Conservation (phyloP, 2,888 invertebrate species). For the Digitonthophagus gazella region DNA sequence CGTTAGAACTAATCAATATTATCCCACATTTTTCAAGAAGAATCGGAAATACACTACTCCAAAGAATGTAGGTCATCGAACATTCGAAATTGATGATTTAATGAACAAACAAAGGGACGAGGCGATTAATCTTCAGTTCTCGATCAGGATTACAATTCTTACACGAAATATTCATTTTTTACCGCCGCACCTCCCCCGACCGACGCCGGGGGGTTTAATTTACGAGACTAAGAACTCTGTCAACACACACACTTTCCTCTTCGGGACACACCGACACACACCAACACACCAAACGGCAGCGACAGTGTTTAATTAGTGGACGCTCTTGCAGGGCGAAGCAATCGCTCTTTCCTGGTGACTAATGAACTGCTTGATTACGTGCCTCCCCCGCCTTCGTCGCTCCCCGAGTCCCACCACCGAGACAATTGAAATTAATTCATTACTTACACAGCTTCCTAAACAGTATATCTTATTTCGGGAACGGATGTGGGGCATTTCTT, state of each 20-base stretch:
- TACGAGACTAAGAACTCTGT: constrained; percentile 27
- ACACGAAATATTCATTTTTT: constrained; percentile 22
- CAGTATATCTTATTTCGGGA: constrained; percentile 25
- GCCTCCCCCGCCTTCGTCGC: constrained; percentile 32
- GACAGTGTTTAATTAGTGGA: constrained; percentile 51
- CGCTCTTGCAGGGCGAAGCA: constrained; percentile 45
- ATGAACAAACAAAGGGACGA: background rate
- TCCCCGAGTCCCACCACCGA: constrained; percentile 30
- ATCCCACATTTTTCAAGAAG: too few species aligned
- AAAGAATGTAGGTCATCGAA: background rate
- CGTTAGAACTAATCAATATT: too few species aligned
- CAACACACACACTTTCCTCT: constrained; percentile 23
- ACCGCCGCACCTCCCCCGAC: constrained; percentile 2
- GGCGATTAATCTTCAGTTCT: constrained; percentile 9
- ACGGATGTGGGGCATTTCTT: background rate
- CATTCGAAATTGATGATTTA: background rate
- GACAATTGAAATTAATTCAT: constrained; percentile 51
- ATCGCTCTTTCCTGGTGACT: constrained; percentile 52
- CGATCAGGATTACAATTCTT: constrained; percentile 22
- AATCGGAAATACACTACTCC: background rate
- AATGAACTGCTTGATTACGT: constrained; percentile 53
- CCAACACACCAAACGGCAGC: constrained; percentile 27
- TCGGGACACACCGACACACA: background rate
- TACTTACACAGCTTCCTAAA: constrained; percentile 37
- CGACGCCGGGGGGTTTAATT: constrained; percentile 24